Conservation (phyloP, 2,113 vertebrate genomes). For the Oryzias melastigma region DNA sequence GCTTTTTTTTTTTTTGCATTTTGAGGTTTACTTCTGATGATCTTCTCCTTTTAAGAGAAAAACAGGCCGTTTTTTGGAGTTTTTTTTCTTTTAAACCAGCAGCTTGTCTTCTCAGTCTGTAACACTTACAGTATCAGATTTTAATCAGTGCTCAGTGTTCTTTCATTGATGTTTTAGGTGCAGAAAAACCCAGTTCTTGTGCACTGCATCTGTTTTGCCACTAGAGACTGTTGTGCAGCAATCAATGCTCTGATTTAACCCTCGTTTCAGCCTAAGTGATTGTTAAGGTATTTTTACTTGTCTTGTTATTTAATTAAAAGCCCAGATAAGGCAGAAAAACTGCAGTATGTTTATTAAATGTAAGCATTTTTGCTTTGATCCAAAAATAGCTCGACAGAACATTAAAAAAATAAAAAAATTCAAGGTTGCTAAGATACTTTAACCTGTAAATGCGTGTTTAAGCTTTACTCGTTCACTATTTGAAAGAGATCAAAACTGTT, state of each 20-base stretch:
- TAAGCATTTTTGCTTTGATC: too few relatives aligned
- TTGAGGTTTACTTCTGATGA: slow-evolving; percentile 6
- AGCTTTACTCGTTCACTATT: slow-evolving; percentile 27
- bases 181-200: slow-evolving; percentile 7
- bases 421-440: slow-evolving; percentile 10
- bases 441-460: slow-evolving; percentile 15
- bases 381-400: too few relatives aligned
- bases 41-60: background rate
- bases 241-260: slow-evolving; percentile 8
- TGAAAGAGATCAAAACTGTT: slow-evolving; percentile 19
- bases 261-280: background rate
- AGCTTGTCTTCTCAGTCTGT: background rate
- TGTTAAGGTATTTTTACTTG: background rate
- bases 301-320: background rate
- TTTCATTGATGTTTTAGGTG: slow-evolving; percentile 20
- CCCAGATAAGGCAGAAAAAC: background rate
- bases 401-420: slow-evolving; percentile 17
- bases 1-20: slow-evolving; percentile 20
- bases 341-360: too few relatives aligned
- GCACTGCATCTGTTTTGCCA: slow-evolving; percentile 50
- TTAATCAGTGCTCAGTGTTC: background rate
- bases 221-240: slow-evolving; percentile 66
- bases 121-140: slow-evolving; percentile 1
- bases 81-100: background rate
- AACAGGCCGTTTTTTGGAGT: background rate